Evolutionary conservation across 1,140 invertebrate species (phyloP), one percentile per base, ranked within the genome.

Genomic region (Anastrepha ludens): DNA sequence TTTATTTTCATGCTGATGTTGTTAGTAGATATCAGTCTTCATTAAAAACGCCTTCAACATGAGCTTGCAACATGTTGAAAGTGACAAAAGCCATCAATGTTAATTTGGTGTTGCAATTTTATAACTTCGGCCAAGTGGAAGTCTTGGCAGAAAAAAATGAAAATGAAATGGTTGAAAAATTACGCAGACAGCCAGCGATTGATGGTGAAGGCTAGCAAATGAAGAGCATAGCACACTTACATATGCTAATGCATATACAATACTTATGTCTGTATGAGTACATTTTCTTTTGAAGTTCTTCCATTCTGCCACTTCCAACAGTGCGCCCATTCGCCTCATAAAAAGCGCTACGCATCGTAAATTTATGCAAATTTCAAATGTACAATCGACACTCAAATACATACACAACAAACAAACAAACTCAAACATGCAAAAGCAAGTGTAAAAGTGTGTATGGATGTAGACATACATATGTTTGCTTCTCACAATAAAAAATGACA

Each of bases 61-160:
- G 60, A 8, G 60, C n/a, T 78, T 55, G 41, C 55, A 44, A 86
- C 20, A 86, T 47, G 58, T 60, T 86, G 85, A 62, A 67, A 70
- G 64, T 87, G 86, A 87, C 86, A 87, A 87, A 87, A 87, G 55
- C 64, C 86, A 87, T 87, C 86, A 87, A 87, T 67, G 64, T 87
- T 64, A 87, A 65, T 87, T 87, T 87, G 47, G 44, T 39, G 15
- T 67, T 87, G 47, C 86, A 87, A 70, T 87, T 87, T 87, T 87
- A 70, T 87, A 70, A 87, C 41, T 74, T 0, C 70, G 44, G 5
- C 3, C 39, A 47, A 50, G 64, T 39, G 39, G 6, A 41, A 87
- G 41, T 2, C 44, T 9, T 8, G 50, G 59, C 7, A 70, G n/a
- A 41, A 17, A 11, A n/a, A 62, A 62, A 13, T 9, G 39, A 4